These are phyloP conservation scores for Chromoteleia sp. DNA, from an alignment of 2,888 invertebrate genomes.

Conservation along the genomic window DNA sequence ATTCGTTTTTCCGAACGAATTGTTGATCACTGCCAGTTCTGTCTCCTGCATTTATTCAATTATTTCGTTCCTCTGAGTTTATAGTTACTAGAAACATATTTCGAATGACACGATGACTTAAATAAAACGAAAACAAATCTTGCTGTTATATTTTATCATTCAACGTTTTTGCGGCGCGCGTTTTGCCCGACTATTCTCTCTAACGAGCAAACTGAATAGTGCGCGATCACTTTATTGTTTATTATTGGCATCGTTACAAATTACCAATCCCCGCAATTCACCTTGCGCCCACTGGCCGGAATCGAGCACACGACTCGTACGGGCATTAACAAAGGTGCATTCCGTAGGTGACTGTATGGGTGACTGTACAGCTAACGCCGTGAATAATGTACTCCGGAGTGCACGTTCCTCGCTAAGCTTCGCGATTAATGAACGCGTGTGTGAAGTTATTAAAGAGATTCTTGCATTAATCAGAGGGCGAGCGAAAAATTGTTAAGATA, in stretches of 20 bases:
- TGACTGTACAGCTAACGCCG: constrained; percentile 47
- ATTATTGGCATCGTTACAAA: constrained; percentile 61
- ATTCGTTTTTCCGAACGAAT: too few relatives aligned
- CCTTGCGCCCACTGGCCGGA: constrained; percentile 8
- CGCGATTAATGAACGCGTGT: constrained; percentile 61
- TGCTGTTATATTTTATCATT: background rate
- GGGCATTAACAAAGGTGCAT: constrained; percentile 59
- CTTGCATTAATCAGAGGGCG: constrained; percentile 46
- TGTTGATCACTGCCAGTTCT: too few relatives aligned
- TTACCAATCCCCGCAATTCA: constrained; percentile 59
- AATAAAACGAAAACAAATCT: too few relatives aligned
- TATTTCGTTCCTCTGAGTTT: too few relatives aligned
- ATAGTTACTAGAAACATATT: too few relatives aligned
- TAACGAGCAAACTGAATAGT: background rate
- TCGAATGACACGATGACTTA: too few relatives aligned
- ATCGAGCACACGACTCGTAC: constrained; percentile 35
- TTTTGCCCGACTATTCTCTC: background rate
- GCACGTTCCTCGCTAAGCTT: constrained; percentile 58
- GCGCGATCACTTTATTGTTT: constrained; percentile 52
- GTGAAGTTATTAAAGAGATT: constrained; percentile 63
- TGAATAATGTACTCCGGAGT: constrained; percentile 65
- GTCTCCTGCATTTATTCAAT: too few relatives aligned
- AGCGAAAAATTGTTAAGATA: constrained; percentile 37
- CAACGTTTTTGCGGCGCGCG: background rate
- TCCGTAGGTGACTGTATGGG: constrained; percentile 44